These are phyloP conservation scores for Callosobruchus maculatus DNA, from an alignment of 2,888 invertebrate genomes.

Conservation along the genomic window DNA sequence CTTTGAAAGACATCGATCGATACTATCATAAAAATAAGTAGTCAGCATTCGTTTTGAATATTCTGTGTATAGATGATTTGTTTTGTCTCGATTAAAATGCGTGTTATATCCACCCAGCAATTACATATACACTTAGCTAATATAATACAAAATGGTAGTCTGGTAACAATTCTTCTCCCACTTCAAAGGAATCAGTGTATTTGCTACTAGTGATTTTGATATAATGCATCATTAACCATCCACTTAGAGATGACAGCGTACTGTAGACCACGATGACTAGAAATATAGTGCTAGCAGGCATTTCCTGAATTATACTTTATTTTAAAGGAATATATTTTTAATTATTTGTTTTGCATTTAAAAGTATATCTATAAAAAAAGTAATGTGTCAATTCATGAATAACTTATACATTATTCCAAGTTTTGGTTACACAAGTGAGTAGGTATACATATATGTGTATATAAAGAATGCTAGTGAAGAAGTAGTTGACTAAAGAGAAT, in stretches of 20 bases:
- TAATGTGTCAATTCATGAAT: too few relatives aligned
- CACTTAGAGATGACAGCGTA: background rate
- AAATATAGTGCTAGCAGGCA: background rate
- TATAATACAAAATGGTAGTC: conserved; percentile 28
- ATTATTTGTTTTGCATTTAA: too few relatives aligned
- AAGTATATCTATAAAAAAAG: too few relatives aligned
- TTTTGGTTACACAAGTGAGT: too few relatives aligned
- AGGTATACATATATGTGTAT: too few relatives aligned
- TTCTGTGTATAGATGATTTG: background rate
- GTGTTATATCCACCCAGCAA: background rate
- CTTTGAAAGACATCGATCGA: background rate
- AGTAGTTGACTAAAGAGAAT: too few relatives aligned
- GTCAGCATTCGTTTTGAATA: background rate
- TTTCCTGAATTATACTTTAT: background rate
- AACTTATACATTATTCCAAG: too few relatives aligned
- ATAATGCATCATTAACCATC: background rate
- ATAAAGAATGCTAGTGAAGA: too few relatives aligned
- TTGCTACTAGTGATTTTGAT: conserved; percentile 2
- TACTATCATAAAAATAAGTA: background rate
- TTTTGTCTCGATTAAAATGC: background rate
- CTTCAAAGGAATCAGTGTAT: conserved; percentile 30
- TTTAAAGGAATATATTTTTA: background rate
- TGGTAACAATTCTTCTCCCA: conserved; percentile 1
- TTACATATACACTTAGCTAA: conserved; percentile 38
- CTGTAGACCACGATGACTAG: background rate